A percentile compares a stretch with the other conserved stretches of the same genome.
These are phyloP conservation scores for Camelus bactrianus DNA, from an alignment of 2,113 vertebrate species.

Conservation along the genomic window DNA sequence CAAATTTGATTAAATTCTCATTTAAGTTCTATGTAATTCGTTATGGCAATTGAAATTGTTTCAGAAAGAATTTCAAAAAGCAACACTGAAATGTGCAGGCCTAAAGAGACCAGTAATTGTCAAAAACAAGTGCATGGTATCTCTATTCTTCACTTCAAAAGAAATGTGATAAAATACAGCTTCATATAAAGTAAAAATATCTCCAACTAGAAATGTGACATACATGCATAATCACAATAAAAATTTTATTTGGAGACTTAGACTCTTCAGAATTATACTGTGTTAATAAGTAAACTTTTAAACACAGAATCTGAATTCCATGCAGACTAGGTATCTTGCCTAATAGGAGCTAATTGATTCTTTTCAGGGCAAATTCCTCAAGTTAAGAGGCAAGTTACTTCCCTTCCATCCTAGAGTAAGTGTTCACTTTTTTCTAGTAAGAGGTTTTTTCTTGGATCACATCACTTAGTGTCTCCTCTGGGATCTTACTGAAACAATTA, in stretches of 20 bases:
- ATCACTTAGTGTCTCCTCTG: not conserved
- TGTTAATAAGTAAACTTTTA: not conserved
- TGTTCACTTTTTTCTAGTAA: not conserved
- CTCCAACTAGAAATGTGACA: not conserved
- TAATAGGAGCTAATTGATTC: not conserved
- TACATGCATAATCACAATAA: not conserved
- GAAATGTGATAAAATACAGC: not conserved
- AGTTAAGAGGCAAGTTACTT: not conserved
- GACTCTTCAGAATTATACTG: not conserved
- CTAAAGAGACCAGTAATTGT: not conserved
- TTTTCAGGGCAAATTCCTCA: too few species aligned
- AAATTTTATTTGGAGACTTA: not conserved
- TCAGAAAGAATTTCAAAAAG: conserved; percentile 10
- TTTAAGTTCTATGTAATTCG: not conserved
- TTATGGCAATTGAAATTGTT: not conserved
- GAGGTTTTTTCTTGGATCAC: not conserved
- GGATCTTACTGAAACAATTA: not conserved
- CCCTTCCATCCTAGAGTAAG: not conserved
- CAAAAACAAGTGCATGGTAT: not conserved
- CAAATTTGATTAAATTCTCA: not conserved
- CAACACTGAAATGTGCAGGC: not conserved
- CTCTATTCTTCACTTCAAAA: not conserved
- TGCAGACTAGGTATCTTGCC: not conserved
- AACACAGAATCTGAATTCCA: not conserved
- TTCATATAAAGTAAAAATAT: not conserved